Percentiles rank a stretch among this genome's conserved stretches.
Conservation (phyloP, 2,888 invertebrate genomes). For the Coenonympha glycerion region DNA sequence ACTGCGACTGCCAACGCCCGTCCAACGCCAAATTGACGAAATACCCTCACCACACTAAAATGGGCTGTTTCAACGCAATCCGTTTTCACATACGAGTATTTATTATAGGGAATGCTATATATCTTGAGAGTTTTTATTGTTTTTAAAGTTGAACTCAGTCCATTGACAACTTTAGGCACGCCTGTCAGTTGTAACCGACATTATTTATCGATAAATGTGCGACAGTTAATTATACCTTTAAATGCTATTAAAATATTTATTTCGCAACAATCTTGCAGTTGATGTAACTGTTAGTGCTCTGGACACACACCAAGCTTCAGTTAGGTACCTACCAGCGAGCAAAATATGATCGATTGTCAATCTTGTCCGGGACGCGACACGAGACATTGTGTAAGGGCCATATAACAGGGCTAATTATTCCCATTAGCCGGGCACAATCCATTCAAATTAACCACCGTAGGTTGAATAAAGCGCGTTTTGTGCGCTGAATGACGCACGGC, state of each 20-base stretch:
- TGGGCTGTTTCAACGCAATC: slow-evolving; percentile 40
- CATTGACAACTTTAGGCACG: not conserved
- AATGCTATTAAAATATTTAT: not conserved
- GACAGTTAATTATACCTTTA: not conserved
- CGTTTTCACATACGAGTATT: slow-evolving; percentile 25
- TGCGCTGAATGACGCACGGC: slow-evolving; percentile 71
- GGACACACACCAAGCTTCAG: slow-evolving; percentile 16
- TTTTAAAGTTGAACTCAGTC: slow-evolving; percentile 7
- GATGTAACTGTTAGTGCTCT: not conserved
- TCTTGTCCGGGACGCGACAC: slow-evolving; percentile 47
- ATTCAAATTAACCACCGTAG: slow-evolving; percentile 72
- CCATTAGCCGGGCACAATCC: slow-evolving; percentile 68
- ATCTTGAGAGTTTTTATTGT: no score
- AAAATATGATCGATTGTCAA: slow-evolving; percentile 44
- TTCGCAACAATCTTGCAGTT: not conserved
- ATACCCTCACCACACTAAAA: slow-evolving; percentile 46
- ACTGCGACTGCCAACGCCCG: slow-evolving; percentile 41
- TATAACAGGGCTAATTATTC: slow-evolving; percentile 67
- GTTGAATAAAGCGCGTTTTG: slow-evolving; percentile 73
- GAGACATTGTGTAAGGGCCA: slow-evolving; percentile 38
- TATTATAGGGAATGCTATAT: slow-evolving; percentile 13
- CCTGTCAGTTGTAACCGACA: not conserved
- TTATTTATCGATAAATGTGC: not conserved
- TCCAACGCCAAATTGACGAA: slow-evolving; percentile 57
- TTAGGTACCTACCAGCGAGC: slow-evolving; percentile 47